Evolutionary conservation across 2,888 invertebrate genomes (phyloP), one percentile per base, ranked within the genome.

Genomic region (Megamerina dolium): DNA sequence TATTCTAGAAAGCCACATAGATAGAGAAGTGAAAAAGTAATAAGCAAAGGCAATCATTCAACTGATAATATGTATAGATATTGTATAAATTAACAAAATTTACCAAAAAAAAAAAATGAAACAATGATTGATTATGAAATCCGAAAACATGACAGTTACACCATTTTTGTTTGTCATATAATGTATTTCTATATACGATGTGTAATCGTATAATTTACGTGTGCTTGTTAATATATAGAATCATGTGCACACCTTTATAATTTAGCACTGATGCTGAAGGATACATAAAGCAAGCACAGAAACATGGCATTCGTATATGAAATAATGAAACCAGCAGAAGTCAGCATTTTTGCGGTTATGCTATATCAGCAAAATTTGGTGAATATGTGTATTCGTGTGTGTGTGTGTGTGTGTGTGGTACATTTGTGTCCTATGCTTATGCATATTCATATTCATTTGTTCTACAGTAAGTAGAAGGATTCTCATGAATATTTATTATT

Each of bases 121-220:
- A 23, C 23, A 37, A 37, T 37, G 37, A 37, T 37, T 37, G 37
- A 37, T 37, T 37, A 37, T 37, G 37, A 27, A 37, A 20, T 19
- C 23, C 19, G 18, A 9, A n/a, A 33, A 33, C 41, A 41, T 41
- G 40, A 37, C 41, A 41, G 40, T 41, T 45, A 41, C 45, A 45
- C 40, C 41, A 37, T 41, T 44, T 19, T 29, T 37, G 29, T 27
- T 13, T 42, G 30, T 30, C 19, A 8, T n/a, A n/a, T 2, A 14
- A 17, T 5, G 4, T 41, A n/a, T n/a, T n/a, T n/a, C 16, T 21
- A 18, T 41, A 14, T 27, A 14, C 2, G 27, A 14, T 27, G 14
- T 39, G 9, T 10, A 23, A 13, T 13, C 16, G 32, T 16, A 5
- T 31, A 2, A 2, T 20, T 18, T 14, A 16, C 27, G 5, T n/a